Percentiles rank a stretch among this genome's conserved stretches.
Conservation (phyloP, 2,113 vertebrate species). For the Dinomys branickii region DNA sequence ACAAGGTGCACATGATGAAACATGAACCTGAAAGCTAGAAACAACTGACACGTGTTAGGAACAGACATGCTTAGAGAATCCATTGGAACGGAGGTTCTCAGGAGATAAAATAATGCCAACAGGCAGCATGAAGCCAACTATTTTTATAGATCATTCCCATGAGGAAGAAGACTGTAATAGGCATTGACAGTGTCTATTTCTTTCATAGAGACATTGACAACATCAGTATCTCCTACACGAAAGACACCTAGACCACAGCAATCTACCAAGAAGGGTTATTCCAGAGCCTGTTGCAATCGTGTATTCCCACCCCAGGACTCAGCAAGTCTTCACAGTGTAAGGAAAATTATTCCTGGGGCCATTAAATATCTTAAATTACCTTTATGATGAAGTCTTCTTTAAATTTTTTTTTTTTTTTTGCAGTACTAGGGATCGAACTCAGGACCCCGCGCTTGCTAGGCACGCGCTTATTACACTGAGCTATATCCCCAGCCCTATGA, state of each 20-base stretch:
- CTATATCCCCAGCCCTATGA: no score
- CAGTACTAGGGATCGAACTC: no score
- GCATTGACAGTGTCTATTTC: slow-evolving; percentile 94
- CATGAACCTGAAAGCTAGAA: slow-evolving; percentile 93
- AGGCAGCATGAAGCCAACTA: slow-evolving; percentile 92
- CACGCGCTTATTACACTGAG: no score
- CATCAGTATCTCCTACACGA: slow-evolving; percentile 93
- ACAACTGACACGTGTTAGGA: slow-evolving; percentile 93
- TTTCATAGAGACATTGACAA: slow-evolving; percentile 94
- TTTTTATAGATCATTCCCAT: slow-evolving; percentile 90
- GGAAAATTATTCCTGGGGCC: not conserved
- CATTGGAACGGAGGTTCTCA: slow-evolving; percentile 90
- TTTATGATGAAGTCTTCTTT: slow-evolving; percentile 78
- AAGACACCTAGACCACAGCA: slow-evolving; percentile 96
- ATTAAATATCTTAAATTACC: not conserved
- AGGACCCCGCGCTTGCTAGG: no score
- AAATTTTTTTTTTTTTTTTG: no score
- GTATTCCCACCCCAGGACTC: slow-evolving; percentile 91
- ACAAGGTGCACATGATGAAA: slow-evolving; percentile 96
- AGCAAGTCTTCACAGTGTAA: slow-evolving; percentile 67
- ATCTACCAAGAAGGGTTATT: slow-evolving; percentile 94
- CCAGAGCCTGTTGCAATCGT: slow-evolving; percentile 93
- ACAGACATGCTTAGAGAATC: slow-evolving; percentile 92
- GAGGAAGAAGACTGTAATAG: slow-evolving; percentile 95
- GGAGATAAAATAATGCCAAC: slow-evolving; percentile 91